Conservation (phyloP, 2,113 vertebrate species). For the Natator depressus region DNA sequence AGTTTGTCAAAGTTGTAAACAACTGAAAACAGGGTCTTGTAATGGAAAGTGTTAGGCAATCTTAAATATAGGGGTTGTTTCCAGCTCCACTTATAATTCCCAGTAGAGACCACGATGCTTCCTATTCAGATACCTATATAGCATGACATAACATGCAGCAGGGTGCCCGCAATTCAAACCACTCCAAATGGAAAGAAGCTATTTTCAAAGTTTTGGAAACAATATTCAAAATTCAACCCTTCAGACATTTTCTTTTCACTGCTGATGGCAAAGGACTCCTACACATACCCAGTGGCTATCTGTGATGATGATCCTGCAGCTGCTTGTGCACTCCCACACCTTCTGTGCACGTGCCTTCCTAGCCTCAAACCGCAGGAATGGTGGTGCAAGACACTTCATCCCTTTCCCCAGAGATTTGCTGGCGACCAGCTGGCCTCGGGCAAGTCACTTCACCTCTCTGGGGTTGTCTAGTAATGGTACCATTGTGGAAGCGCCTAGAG, state of each 20-base stretch:
- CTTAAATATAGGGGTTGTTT: not conserved
- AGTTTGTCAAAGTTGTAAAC: not conserved
- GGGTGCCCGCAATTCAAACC: fast-evolving
- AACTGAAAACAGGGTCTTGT: not conserved
- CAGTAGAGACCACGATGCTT: not conserved
- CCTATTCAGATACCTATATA: not conserved
- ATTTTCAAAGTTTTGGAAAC: not conserved
- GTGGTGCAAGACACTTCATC: not conserved
- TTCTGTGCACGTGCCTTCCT: not conserved
- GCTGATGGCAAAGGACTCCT: not conserved
- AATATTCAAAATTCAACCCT: not conserved
- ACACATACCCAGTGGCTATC: not conserved
- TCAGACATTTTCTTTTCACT: not conserved
- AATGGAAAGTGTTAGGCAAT: not conserved
- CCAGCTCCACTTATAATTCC: not conserved
- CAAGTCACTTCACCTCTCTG: not conserved
- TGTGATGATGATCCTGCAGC: not conserved
- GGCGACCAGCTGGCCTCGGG: not conserved
- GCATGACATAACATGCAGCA: not conserved
- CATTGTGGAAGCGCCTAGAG: not conserved
- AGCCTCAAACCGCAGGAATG: not conserved
- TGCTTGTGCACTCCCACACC: not conserved
- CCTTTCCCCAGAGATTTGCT: not conserved
- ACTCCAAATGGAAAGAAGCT: not conserved
- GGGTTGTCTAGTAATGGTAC: not conserved